Percentiles rank a stretch among this genome's conserved stretches.
These are phyloP conservation scores for Eupithecia pulchellata DNA, from an alignment of 2,888 invertebrate genomes.

Conservation along the genomic window DNA sequence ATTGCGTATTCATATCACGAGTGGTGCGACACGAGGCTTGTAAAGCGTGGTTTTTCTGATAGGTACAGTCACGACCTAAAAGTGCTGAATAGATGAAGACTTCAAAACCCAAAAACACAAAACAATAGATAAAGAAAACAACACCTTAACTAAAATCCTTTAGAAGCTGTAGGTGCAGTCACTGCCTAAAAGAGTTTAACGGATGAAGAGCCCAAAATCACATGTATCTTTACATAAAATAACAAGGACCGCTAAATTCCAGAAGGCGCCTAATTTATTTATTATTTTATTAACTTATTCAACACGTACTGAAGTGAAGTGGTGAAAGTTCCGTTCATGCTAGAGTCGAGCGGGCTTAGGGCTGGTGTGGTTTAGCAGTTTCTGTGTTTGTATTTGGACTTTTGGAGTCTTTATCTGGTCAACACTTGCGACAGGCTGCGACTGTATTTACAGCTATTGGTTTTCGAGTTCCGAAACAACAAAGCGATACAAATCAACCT, in stretches of 20 bases:
- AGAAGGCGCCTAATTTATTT: too few relatives aligned
- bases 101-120: not conserved
- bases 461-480: not conserved
- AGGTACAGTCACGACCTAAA: not conserved
- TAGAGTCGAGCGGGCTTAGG: not conserved
- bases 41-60: not conserved
- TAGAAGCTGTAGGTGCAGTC: not conserved
- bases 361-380: not conserved
- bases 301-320: not conserved
- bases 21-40: not conserved
- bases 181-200: not conserved
- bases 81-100: not conserved
- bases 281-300: too few relatives aligned
- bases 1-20: slow-evolving; percentile 3
- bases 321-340: not conserved
- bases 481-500: not conserved
- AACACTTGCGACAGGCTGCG: not conserved
- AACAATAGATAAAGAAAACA: not conserved
- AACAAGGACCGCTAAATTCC: not conserved
- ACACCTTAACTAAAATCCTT: not conserved
- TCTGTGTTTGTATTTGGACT: not conserved
- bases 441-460: not conserved
- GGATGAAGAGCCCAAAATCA: not conserved
- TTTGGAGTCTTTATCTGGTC: not conserved
- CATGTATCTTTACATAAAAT: not conserved